Base-by-base conservation (phyloP, 2,797 vertebrate genomes). In the Eulemur albifrons region DNA sequence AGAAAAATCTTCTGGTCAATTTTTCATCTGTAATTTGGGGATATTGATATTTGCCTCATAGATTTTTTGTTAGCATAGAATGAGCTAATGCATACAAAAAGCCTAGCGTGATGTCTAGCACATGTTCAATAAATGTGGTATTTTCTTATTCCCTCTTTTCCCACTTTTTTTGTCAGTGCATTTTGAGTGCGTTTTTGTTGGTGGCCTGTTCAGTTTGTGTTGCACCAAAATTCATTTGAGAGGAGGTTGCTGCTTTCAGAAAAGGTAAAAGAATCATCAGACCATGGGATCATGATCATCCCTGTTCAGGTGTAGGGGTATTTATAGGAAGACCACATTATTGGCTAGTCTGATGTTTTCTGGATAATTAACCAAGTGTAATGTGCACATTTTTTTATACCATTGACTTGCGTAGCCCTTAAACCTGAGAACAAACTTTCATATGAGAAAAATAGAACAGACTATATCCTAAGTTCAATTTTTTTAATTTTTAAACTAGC, bases 1-100 rank as follows among this genome's bases (percentile, higher is more conserved):
- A 52, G 70, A 83, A 70, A 94, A 87, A 48, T 75, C 67, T 80
- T 65, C 48, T 85, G 57, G 90, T 94, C 79, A 82, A 27, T 45
- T 43, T 95, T 90, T 95, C 67, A 63, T 84, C 61, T 93, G 40
- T 72, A 93, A 95, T 96, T 94, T 96, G 80, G 30, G 57, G 67
- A 57, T 84, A 93, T 85, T 77, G 73, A 63, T 96, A 93, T 32
- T 54, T 73, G 35, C 43, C n/a, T 88, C 70, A 57, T 21, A 86
- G 70, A 70, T 88, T 95, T 84, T 63, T 96, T 93, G 32, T 43
- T 88, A 80, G 82, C 73, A 82, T 40, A 23, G 63, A 97, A 90
- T 93, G 80, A 85, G 35, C 30, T 54, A 80, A 89, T 80, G 75
- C 88, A 63, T 76, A 27, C 27, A 93, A 91, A 83, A 87, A 82